A percentile compares a stretch with the other conserved stretches of the same genome.
Conservation (phyloP, 2,113 vertebrate species). For the Atlantisia rogersi region DNA sequence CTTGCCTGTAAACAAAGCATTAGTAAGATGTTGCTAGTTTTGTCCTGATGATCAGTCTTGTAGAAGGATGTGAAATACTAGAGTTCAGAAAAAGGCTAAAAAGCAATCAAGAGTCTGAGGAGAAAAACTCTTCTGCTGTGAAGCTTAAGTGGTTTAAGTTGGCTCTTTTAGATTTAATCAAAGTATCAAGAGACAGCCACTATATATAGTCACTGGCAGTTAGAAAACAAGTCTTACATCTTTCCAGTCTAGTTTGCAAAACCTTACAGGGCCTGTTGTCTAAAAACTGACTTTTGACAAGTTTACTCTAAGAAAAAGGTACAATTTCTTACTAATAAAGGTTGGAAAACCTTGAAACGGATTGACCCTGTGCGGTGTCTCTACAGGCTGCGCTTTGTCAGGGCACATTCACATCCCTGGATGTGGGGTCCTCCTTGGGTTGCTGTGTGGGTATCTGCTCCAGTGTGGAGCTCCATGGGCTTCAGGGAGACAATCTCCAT, state of each 20-base stretch:
- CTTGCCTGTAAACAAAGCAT: neutral
- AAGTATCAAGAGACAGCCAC: neutral
- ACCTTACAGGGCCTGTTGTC: neutral
- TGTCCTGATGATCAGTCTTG: neutral
- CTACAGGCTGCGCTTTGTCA: neutral
- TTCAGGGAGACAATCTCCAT: neutral
- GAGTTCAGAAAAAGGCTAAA: neutral
- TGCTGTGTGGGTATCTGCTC: neutral
- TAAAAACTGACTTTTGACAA: neutral
- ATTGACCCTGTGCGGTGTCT: neutral
- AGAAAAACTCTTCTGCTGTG: neutral
- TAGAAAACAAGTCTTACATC: neutral
- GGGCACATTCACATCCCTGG: neutral
- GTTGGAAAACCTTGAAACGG: neutral
- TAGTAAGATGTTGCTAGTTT: neutral
- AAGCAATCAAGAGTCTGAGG: neutral
- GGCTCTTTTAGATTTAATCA: neutral
- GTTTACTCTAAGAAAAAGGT: neutral
- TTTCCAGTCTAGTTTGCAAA: neutral
- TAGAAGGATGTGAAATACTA: neutral
- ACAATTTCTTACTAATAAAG: neutral
- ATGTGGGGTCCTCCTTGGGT: fast-evolving
- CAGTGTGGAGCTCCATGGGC: neutral
- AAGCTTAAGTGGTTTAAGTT: neutral
- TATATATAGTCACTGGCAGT: neutral